Conservation (phyloP, 2,113 vertebrate genomes). For the Siphamia tubifer region DNA sequence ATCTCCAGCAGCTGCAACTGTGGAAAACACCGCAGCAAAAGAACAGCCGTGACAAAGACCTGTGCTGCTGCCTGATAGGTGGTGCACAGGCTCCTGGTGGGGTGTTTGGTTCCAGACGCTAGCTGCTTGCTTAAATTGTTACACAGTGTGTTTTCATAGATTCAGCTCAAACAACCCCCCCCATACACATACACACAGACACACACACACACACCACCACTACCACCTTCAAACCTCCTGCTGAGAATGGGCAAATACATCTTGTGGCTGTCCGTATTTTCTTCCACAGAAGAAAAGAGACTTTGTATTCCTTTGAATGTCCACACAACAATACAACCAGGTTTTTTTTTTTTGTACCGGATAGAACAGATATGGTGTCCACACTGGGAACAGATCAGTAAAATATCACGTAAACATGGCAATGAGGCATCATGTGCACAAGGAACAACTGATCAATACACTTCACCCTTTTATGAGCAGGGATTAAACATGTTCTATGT, state of each 20-base stretch:
- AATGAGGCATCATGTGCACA: too few relatives aligned
- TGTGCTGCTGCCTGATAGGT: conserved; percentile 28
- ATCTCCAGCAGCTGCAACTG: conserved; percentile 9
- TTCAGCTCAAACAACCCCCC: conserved; percentile 48
- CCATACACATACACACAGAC: too few relatives aligned
- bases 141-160: conserved; percentile 55
- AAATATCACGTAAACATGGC: too few relatives aligned
- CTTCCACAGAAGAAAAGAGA: conserved; percentile 34
- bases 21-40: conserved; percentile 5
- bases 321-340: too few relatives aligned
- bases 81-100: conserved; percentile 39
- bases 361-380: too few relatives aligned
- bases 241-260: conserved; percentile 23
- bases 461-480: too few relatives aligned
- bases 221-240: conserved; percentile 3
- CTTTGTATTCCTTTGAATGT: conserved; percentile 57
- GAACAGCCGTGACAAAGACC: conserved; percentile 12
- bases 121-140: conserved; percentile 46
- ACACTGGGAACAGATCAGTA: too few relatives aligned
- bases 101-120: conserved; percentile 39
- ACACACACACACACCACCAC: too few relatives aligned
- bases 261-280: conserved; percentile 16
- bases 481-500: too few relatives aligned
- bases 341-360: too few relatives aligned
- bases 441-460: too few relatives aligned